These are phyloP conservation scores for Melieria picta DNA, from an alignment of 2,888 invertebrate species.

Conservation along the genomic window DNA sequence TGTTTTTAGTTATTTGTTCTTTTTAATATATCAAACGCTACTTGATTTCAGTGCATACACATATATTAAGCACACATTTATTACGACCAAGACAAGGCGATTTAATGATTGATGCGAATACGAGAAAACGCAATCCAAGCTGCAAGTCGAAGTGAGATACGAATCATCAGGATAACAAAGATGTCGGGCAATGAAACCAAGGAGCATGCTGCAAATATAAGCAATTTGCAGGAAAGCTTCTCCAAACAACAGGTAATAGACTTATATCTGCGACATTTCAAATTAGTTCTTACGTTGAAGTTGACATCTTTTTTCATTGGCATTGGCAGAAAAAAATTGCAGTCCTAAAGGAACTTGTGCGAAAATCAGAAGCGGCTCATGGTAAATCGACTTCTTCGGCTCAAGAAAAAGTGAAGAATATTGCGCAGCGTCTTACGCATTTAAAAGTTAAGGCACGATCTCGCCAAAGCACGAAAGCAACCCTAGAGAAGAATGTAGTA, in stretches of 20 bases:
- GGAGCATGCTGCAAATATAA: slow-evolving; percentile 44
- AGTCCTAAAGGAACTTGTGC: slow-evolving; percentile 57
- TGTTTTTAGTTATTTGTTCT: too few species aligned
- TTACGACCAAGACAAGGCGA: too few species aligned
- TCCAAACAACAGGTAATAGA: slow-evolving; percentile 51
- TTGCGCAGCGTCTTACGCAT: slow-evolving; percentile 56
- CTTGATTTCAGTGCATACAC: too few species aligned
- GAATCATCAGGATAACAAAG: background rate
- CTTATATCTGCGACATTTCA: background rate
- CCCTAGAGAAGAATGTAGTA: slow-evolving; percentile 32
- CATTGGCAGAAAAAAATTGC: slow-evolving; percentile 57
- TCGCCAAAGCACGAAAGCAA: slow-evolving; percentile 43
- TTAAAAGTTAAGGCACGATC: slow-evolving; percentile 56
- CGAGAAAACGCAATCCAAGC: too few species aligned
- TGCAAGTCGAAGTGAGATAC: too few species aligned
- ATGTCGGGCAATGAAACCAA: slow-evolving; percentile 26
- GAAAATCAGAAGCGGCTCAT: slow-evolving; percentile 56
- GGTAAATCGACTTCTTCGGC: slow-evolving; percentile 56
- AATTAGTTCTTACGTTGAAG: background rate
- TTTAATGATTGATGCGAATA: too few species aligned
- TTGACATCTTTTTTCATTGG: slow-evolving; percentile 3
- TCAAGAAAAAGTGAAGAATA: slow-evolving; percentile 59
- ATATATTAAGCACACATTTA: too few species aligned
- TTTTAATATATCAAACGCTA: too few species aligned
- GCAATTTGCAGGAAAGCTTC: slow-evolving; percentile 51